Conservation (phyloP, 2,888 invertebrate genomes). For the Macrophya annulata region DNA sequence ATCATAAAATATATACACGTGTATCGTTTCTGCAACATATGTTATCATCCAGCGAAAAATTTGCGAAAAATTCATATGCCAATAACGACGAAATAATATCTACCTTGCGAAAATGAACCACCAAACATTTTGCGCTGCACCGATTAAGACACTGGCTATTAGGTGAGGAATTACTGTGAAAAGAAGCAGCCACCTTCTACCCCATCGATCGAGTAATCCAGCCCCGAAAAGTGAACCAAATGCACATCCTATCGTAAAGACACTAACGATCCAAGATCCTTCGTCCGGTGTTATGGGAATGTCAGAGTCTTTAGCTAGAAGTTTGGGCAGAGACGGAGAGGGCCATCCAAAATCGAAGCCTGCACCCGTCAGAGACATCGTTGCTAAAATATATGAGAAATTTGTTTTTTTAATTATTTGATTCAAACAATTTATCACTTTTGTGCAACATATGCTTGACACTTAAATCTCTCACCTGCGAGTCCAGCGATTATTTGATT, state of each 20-base stretch:
- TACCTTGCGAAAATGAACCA: constrained; percentile 58
- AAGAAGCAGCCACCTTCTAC: constrained; percentile 64
- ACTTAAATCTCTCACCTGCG: neutral
- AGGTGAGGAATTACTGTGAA: constrained; percentile 55
- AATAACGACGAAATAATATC: neutral
- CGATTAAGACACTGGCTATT: constrained; percentile 59
- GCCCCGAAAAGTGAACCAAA: constrained; percentile 62
- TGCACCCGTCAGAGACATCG: neutral
- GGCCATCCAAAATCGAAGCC: constrained; percentile 41
- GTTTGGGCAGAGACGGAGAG: constrained; percentile 33
- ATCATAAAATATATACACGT: no score
- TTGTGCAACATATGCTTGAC: neutral
- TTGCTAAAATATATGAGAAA: neutral
- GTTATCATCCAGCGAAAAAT: neutral
- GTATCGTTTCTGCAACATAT: no score
- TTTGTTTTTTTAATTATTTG: neutral
- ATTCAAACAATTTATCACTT: neutral
- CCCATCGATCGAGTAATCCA: constrained; percentile 60
- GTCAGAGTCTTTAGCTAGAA: constrained; percentile 4
- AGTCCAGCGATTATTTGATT: neutral
- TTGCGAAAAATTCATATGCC: neutral
- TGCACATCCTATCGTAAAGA: constrained; percentile 58
- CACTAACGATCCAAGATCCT: constrained; percentile 60
- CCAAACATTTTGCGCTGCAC: constrained; percentile 55
- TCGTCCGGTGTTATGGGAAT: constrained; percentile 55